phyloP scores from a whole-genome alignment of 2,888 invertebrate genomes.

The Dione vanillae region DNA sequence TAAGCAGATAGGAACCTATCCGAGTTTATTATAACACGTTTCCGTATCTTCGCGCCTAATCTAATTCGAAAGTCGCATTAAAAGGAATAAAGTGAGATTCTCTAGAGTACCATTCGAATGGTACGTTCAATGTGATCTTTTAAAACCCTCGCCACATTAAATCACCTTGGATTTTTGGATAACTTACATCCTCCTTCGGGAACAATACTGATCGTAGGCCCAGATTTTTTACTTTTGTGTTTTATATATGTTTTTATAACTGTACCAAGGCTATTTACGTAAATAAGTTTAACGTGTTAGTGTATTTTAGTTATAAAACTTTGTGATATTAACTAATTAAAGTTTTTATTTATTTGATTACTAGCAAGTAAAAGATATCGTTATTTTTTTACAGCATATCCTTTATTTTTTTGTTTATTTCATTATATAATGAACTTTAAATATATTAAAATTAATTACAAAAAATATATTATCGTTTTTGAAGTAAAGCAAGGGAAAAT shows the following conservation, averaged over 20 bases:
- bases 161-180: constrained; percentile 68
- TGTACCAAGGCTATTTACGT: not conserved
- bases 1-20: constrained; percentile 29
- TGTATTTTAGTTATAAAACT: no score
- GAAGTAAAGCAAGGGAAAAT: not conserved
- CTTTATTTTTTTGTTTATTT: no score
- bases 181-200: constrained; percentile 61
- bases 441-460: not conserved
- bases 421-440: no score
- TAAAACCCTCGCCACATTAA: constrained; percentile 60
- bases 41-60: constrained; percentile 49
- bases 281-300: no score
- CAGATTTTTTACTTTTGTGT: constrained; percentile 51
- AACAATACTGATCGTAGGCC: constrained; percentile 62
- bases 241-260: not conserved
- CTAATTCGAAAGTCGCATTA: constrained; percentile 51
- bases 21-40: constrained; percentile 49
- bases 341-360: no score
- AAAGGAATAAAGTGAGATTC: constrained; percentile 53
- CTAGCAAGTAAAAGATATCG: no score
- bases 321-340: no score
- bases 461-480: not conserved
- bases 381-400: no score
- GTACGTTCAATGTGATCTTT: constrained; percentile 51
- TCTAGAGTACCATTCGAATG: constrained; percentile 47